Conservation (phyloP, 2,888 invertebrate genomes). For the Melitaea athalia region DNA sequence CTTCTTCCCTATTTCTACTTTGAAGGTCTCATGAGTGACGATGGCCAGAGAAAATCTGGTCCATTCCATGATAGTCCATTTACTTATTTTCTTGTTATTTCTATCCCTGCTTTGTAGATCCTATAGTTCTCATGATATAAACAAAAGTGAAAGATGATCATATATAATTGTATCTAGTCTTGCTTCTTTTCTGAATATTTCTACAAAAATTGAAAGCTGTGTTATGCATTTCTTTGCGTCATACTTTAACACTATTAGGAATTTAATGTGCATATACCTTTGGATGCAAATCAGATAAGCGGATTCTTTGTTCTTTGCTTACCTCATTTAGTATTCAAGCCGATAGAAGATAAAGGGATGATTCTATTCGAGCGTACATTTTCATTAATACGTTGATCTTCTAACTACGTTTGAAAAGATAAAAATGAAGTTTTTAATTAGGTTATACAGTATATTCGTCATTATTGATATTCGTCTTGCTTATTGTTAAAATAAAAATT, state of each 20-base stretch:
- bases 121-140: no score
- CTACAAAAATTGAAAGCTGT: no score
- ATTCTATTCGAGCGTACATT: background rate
- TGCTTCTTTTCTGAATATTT: no score
- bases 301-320: constrained; percentile 33
- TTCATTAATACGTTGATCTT: background rate
- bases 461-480: background rate
- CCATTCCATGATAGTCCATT: no score
- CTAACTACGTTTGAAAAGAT: background rate
- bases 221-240: background rate
- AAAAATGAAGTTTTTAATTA: background rate
- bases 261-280: constrained; percentile 7
- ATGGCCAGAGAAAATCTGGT: no score
- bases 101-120: no score
- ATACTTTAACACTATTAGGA: background rate
- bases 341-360: constrained; percentile 5
- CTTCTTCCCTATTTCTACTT: no score
- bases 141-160: no score
- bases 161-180: no score
- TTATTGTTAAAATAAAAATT: background rate
- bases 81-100: no score
- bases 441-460: background rate
- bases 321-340: constrained; percentile 37
- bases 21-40: no score
- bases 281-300: constrained; percentile 37